Evolutionary conservation across 35 echinoderm and acorn worm species (phyloP), one percentile per base, ranked within the genome.

Genomic region (Patiria miniata): DNA sequence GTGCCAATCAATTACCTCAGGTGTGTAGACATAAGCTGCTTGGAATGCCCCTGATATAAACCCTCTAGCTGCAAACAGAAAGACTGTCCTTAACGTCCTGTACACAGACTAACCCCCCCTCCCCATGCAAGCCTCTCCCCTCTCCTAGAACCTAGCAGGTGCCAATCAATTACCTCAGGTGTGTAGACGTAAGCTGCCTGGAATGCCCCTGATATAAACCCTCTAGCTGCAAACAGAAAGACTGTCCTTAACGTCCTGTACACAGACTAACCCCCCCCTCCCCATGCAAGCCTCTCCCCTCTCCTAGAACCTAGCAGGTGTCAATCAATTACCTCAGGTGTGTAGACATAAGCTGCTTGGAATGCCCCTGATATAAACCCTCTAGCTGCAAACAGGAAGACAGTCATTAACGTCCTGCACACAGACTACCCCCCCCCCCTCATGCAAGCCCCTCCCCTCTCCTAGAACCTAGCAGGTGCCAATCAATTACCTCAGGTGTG

Each of bases 301-400:
- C n/a, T n/a, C n/a, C n/a, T n/a, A n/a, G n/a, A n/a, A n/a, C n/a
- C n/a, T n/a, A n/a, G n/a, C n/a, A n/a, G n/a, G n/a, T n/a, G n/a
- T n/a, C n/a, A n/a, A n/a, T n/a, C n/a, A n/a, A n/a, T 83, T 94
- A 97, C 95, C 92, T 97, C 95, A 73, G 95, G 95, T 23, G 95
- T 97, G 82, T 97, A 97, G 18, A 97, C 95, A 83, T 97, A 97
- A 7, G 91, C 85, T 32, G 91, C 95, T 52, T 97, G 95, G 81
- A 97, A 97, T 28, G 90, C 88, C 33, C 95, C 95, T 80, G 92
- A 94, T 34, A 97, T 97, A 26, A 97, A 84, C 15, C 78, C 95
- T 82, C 95, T 91, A 32, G 95, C 95, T 69, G 80, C 81, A 94
- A 97, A 97, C 32, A 97, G 82, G 51, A 97, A 97, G 7, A 94